These are phyloP conservation scores for Aphaenogaster ashmeadi DNA, from an alignment of 1,140 invertebrate species.

Conservation along the genomic window DNA sequence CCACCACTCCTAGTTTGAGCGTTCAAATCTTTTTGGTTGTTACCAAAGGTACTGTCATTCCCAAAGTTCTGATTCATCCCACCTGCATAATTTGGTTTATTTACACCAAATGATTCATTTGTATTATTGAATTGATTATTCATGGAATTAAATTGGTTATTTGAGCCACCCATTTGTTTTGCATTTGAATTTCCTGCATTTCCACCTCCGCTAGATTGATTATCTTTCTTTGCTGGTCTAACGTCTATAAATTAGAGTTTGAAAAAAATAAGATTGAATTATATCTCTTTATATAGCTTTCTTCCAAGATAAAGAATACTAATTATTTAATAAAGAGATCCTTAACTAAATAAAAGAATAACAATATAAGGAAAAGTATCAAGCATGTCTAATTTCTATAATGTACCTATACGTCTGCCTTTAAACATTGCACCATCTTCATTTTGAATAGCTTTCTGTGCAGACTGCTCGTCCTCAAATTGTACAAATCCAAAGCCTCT, in stretches of 20 bases:
- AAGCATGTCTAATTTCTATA: constrained; percentile 23
- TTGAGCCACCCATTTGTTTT: constrained; percentile 60
- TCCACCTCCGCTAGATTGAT: constrained; percentile 72
- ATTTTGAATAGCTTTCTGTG: constrained; percentile 91
- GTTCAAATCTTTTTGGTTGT: constrained; percentile 63
- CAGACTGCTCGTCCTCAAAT: constrained; percentile 92
- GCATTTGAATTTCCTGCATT: constrained; percentile 65
- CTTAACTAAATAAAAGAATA: constrained; percentile 1
- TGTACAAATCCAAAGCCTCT: constrained; percentile 95
- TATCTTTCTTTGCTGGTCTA: constrained; percentile 87
- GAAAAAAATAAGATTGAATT: constrained; percentile 27
- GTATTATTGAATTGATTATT: constrained; percentile 72
- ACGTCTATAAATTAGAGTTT: constrained; percentile 85
- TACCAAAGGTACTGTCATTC: constrained; percentile 68
- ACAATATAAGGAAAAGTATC: background rate
- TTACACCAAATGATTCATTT: constrained; percentile 76
- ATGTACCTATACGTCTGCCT: constrained; percentile 88
- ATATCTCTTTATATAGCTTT: background rate
- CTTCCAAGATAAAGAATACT: background rate
- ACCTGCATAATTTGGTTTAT: constrained; percentile 77
- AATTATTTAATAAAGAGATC: background rate
- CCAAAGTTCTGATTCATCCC: constrained; percentile 72
- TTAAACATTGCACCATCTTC: constrained; percentile 91
- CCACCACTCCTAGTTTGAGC: constrained; percentile 47
- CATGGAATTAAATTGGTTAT: constrained; percentile 68